Conservation (phyloP, 2,797 vertebrate species). For the Poeciliopsis infans region DNA sequence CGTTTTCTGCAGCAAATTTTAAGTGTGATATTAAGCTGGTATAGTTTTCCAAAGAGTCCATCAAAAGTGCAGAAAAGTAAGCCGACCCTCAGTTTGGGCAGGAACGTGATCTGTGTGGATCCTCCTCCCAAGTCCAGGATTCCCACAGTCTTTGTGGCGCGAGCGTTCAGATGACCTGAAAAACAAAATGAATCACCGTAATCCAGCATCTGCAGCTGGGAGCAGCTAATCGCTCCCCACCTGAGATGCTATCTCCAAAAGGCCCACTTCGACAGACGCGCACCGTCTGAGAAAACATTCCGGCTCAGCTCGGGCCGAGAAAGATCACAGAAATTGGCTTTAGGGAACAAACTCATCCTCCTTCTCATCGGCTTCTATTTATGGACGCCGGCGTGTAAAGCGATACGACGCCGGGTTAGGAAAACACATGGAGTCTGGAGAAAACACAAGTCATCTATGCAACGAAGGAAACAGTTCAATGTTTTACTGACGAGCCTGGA, state of each 20-base stretch:
- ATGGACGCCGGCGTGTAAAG: not conserved
- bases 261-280: constrained; percentile 26
- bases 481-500: not conserved
- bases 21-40: not conserved
- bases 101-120: constrained; percentile 97
- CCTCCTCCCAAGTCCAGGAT: constrained; percentile 96
- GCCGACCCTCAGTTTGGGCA: constrained; percentile 87
- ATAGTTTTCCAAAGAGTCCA: not conserved
- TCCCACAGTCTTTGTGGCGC: constrained; percentile 85
- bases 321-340: constrained; percentile 44
- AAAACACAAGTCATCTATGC: not conserved
- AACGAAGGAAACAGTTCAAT: not conserved
- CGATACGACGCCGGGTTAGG: not conserved
- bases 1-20: constrained; percentile 83
- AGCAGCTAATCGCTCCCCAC: constrained; percentile 47
- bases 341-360: constrained; percentile 18
- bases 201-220: constrained; percentile 33
- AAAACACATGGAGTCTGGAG: not conserved
- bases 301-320: constrained; percentile 32
- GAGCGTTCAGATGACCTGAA: constrained; percentile 87
- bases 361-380: constrained; percentile 2
- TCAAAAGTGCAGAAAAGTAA: constrained; percentile 48
- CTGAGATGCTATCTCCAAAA: constrained; percentile 60
- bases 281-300: constrained; percentile 32
- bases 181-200: constrained; percentile 45